Conservation (phyloP, 2,113 vertebrate species). For the Procapra przewalskii region DNA sequence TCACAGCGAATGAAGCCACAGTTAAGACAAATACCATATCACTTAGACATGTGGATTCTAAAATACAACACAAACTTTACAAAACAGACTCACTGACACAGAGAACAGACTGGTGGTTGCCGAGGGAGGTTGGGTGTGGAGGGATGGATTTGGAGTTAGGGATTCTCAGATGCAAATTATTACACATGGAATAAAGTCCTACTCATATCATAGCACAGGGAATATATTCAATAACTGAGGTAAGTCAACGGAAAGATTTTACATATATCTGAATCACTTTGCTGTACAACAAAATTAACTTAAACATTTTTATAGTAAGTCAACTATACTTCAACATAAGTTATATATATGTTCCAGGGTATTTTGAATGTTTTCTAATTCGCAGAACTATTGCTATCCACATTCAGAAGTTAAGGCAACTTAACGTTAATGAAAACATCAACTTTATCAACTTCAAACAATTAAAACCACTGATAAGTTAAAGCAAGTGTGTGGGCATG, state of each 20-base stretch:
- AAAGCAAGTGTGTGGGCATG: background rate
- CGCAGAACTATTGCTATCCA: background rate
- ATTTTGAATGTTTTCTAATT: background rate
- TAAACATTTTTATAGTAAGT: background rate
- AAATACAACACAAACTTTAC: background rate
- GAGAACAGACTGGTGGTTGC: background rate
- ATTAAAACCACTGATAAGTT: background rate
- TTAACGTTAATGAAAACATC: background rate
- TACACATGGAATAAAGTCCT: background rate
- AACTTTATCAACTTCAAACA: background rate
- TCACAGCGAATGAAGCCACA: background rate
- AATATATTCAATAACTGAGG: background rate
- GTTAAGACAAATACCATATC: background rate
- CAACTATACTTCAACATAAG: background rate
- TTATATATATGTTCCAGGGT: background rate
- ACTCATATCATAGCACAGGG: background rate
- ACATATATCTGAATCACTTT: background rate
- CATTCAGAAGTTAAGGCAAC: background rate
- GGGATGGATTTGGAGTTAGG: background rate
- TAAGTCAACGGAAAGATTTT: background rate
- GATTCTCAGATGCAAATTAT: background rate
- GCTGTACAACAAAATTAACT: background rate
- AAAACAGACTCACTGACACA: background rate
- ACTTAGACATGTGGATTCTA: background rate
- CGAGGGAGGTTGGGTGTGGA: background rate